Conservation (phyloP, 2,797 vertebrate species). For the Semaprochilodus insignis region DNA sequence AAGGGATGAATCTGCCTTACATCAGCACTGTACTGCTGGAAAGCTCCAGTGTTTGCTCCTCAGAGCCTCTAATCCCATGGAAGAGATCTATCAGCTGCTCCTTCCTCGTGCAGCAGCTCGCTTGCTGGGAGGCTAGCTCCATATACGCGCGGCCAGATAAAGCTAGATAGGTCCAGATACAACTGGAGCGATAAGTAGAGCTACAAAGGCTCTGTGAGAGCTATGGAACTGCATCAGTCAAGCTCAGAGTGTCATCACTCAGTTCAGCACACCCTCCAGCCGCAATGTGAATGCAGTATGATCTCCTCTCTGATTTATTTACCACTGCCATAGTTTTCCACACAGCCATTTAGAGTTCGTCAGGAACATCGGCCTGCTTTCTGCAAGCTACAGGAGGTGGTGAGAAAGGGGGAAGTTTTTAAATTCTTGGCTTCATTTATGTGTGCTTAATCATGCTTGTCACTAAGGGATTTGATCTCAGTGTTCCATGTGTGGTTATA, state of each 20-base stretch:
- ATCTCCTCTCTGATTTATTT: constrained; percentile 45
- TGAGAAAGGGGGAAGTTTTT: constrained; percentile 40
- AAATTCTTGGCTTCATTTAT: constrained; percentile 13
- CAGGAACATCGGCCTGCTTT: constrained; percentile 18
- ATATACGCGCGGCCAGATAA: constrained; percentile 34
- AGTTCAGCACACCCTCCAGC: constrained; percentile 4
- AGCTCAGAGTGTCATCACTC: constrained; percentile 28
- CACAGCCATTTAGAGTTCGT: constrained; percentile 44
- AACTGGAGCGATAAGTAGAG: constrained; percentile 40
- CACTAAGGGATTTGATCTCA: constrained; percentile 8
- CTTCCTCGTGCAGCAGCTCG: constrained; percentile 27
- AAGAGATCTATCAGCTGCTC: constrained; percentile 57
- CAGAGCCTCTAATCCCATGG: constrained; percentile 49
- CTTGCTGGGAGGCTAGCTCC: constrained; percentile 33
- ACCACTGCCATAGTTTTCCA: constrained; percentile 46
- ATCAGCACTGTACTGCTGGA: constrained; percentile 40
- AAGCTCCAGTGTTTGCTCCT: constrained; percentile 33
- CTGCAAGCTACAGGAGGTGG: constrained; percentile 39
- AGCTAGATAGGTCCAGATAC: constrained; percentile 15
- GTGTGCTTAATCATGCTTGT: constrained; percentile 22
- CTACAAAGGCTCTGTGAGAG: constrained; percentile 23
- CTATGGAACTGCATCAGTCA: constrained; percentile 26
- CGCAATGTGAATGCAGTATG: constrained; percentile 43
- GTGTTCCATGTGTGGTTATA: constrained; percentile 6
- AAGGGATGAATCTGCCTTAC: constrained; percentile 61